These are phyloP conservation scores for Campopleginae sp. DNA, from an alignment of 2,888 invertebrate genomes.

Conservation along the genomic window DNA sequence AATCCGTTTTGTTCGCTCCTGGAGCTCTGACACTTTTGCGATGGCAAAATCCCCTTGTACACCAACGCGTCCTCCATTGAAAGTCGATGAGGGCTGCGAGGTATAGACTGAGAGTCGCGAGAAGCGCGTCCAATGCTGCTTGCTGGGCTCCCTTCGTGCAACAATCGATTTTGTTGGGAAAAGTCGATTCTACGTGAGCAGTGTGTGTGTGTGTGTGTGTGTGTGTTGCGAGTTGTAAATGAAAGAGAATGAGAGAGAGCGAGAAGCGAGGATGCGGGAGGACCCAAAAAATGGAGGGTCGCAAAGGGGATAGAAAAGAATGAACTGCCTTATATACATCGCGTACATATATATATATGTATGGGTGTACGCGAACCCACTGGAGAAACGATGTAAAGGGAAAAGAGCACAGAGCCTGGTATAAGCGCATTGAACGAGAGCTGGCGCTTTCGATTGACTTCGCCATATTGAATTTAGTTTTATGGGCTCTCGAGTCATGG, in stretches of 20 bases:
- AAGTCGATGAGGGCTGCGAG: conserved; percentile 73
- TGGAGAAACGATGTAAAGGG: conserved; percentile 64
- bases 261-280: conserved; percentile 49
- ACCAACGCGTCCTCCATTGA: conserved; percentile 69
- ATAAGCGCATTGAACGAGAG: conserved; percentile 74
- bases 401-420: conserved; percentile 70
- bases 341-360: not conserved
- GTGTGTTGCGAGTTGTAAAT: conserved; percentile 3
- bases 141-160: conserved; percentile 18
- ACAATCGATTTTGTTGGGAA: conserved; percentile 56
- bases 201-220: conserved; percentile 11
- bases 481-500: conserved; percentile 81
- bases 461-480: conserved; percentile 83
- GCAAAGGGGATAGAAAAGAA: conserved; percentile 35
- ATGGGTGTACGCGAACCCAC: too few relatives aligned
- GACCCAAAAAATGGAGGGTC: conserved; percentile 31
- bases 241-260: conserved; percentile 17
- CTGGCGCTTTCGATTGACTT: conserved; percentile 80
- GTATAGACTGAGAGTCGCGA: conserved; percentile 49
- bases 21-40: conserved; percentile 59
- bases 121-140: conserved; percentile 50
- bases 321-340: conserved; percentile 15
- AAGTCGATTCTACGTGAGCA: conserved; percentile 33
- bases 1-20: conserved; percentile 53
- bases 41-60: conserved; percentile 67